phyloP scores from a whole-genome alignment of 2,113 vertebrate genomes.

The Lasiurus cinereus region DNA sequence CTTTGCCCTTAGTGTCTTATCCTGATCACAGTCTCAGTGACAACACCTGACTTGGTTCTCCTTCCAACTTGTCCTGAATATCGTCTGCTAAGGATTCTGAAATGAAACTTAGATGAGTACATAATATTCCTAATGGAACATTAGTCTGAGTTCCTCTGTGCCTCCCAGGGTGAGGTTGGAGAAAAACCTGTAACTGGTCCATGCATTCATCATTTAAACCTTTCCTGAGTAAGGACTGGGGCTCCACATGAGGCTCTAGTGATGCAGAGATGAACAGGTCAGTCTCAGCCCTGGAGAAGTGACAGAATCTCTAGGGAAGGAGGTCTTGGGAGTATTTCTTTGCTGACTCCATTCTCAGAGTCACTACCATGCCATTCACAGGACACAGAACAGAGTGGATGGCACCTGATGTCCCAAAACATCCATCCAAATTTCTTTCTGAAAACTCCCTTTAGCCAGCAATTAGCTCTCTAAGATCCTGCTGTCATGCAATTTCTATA shows the following conservation, averaged over 20 bases:
- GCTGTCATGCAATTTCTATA: neutral
- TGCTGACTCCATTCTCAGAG: neutral
- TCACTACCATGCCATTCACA: neutral
- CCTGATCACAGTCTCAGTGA: neutral
- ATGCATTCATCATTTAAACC: neutral
- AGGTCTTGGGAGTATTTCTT: neutral
- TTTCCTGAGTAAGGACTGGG: neutral
- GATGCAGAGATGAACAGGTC: neutral
- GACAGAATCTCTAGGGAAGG: neutral
- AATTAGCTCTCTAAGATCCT: slow-evolving; percentile 28
- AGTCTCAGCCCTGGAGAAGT: neutral
- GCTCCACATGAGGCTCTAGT: neutral
- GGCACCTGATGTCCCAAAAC: neutral
- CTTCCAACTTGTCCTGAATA: neutral
- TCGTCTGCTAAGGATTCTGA: neutral
- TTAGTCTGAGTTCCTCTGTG: neutral
- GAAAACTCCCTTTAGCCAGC: neutral
- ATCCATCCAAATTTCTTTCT: neutral
- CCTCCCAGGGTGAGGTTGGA: neutral
- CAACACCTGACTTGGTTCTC: neutral
- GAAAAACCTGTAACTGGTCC: neutral
- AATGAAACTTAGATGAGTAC: neutral
- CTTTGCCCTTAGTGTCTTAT: neutral
- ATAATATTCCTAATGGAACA: neutral
- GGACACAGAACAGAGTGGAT: neutral